Evolutionary conservation across 2,113 vertebrate species (phyloP).

Genomic region (Rutilus rutilus): DNA sequence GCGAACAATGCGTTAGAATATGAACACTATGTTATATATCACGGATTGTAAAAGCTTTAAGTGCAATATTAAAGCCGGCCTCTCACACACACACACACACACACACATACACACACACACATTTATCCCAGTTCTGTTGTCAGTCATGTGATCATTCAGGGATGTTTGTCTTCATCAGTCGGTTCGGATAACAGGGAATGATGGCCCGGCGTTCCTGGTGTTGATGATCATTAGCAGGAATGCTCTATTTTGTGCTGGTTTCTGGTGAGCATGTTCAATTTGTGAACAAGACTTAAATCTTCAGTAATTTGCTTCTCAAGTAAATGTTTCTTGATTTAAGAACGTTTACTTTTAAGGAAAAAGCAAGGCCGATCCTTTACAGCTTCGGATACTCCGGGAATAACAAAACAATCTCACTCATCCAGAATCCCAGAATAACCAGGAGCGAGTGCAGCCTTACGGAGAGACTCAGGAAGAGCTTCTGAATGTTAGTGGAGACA

Average conservation of each 20-base stretch:
- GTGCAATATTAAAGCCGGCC: background rate
- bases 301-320: too few species aligned
- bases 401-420: too few species aligned
- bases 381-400: too few species aligned
- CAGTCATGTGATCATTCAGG: conserved; percentile 30
- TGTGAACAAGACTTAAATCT: background rate
- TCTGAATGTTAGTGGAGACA: too few species aligned
- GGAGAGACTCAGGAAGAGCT: too few species aligned
- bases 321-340: too few species aligned
- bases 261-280: background rate
- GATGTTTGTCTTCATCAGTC: background rate
- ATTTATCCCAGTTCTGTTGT: conserved; percentile 38
- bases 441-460: too few species aligned
- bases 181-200: conserved; percentile 23
- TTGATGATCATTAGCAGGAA: background rate
- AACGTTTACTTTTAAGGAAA: too few species aligned
- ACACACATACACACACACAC: conserved; percentile 1
- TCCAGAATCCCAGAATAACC: too few species aligned
- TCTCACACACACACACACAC: background rate
- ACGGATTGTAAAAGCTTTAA: background rate
- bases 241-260: background rate
- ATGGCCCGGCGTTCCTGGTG: background rate
- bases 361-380: too few species aligned
- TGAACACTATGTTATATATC: background rate
- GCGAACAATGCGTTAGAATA: background rate